These are phyloP conservation scores for Rhincodon typus DNA, from an alignment of 2,797 vertebrate species.

Conservation along the genomic window DNA sequence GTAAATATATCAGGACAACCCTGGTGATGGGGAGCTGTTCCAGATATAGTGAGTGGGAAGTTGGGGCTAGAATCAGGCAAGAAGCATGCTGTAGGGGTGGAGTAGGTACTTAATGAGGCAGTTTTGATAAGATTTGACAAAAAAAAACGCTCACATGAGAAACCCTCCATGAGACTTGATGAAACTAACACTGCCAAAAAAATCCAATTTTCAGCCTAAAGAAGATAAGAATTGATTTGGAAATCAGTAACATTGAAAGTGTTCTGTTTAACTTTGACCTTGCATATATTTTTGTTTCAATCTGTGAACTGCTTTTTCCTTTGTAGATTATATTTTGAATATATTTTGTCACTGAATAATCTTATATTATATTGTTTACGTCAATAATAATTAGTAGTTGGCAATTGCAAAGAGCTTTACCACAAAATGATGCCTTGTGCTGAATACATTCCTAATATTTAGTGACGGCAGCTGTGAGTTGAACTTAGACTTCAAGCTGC, in stretches of 20 bases:
- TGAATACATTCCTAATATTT: neutral
- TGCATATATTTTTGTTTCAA: neutral
- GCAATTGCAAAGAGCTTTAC: neutral
- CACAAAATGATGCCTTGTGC: neutral
- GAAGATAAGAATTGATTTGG: neutral
- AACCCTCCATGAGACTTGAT: no score
- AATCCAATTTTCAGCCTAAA: no score
- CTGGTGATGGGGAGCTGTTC: no score
- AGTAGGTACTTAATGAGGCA: no score
- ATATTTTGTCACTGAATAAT: neutral
- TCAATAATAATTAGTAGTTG: neutral
- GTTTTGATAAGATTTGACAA: no score
- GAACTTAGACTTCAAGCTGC: neutral
- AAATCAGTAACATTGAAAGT: neutral
- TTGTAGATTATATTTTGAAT: neutral
- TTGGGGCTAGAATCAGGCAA: no score
- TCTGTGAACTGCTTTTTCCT: neutral
- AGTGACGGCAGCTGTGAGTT: neutral
- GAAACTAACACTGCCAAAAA: no score
- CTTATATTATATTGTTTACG: neutral
- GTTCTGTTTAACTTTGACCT: neutral
- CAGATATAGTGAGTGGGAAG: no score
- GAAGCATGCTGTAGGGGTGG: no score
- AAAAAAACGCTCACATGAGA: no score
- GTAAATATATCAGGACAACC: no score